Percentiles rank a stretch among this genome's conserved stretches.
phyloP scores from a whole-genome alignment of 2,888 invertebrate genomes.

The Drosophila setosimentum region DNA sequence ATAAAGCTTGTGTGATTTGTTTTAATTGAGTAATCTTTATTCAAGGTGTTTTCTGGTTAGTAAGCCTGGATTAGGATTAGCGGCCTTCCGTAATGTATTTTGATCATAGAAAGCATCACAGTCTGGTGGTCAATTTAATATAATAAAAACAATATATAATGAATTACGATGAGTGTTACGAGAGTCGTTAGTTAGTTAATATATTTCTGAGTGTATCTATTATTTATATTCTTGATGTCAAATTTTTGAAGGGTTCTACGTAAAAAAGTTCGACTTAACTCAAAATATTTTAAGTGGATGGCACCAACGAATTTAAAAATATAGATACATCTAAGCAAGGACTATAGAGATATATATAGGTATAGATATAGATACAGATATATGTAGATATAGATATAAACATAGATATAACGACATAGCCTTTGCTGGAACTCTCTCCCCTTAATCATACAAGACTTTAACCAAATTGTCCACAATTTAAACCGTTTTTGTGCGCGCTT shows the following conservation, averaged over 20 bases:
- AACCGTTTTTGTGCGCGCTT: not conserved
- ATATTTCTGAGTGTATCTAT: not conserved
- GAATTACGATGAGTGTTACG: not conserved
- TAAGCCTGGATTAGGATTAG: not conserved
- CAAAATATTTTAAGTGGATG: not conserved
- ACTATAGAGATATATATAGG: not conserved
- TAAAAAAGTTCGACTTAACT: not conserved
- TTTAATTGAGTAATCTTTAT: not conserved
- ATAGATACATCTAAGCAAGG: not conserved
- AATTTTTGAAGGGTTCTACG: not conserved
- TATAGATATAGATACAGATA: not conserved
- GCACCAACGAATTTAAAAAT: not conserved
- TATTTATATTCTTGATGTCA: not conserved
- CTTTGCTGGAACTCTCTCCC: not conserved
- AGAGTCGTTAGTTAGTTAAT: not conserved
- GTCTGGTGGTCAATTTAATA: not conserved
- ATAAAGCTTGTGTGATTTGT: not conserved
- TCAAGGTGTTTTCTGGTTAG: not conserved
- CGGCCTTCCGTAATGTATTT: not conserved
- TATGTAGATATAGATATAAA: not conserved
- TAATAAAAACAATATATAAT: not conserved
- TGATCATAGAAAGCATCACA: not conserved
- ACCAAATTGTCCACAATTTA: not conserved
- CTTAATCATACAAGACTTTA: not conserved
- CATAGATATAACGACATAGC: not conserved